A percentile compares a stretch with the other conserved stretches of the same genome.
These are phyloP conservation scores for Rhegmatorhina hoffmannsi DNA, from an alignment of 2,113 vertebrate genomes.

Conservation along the genomic window DNA sequence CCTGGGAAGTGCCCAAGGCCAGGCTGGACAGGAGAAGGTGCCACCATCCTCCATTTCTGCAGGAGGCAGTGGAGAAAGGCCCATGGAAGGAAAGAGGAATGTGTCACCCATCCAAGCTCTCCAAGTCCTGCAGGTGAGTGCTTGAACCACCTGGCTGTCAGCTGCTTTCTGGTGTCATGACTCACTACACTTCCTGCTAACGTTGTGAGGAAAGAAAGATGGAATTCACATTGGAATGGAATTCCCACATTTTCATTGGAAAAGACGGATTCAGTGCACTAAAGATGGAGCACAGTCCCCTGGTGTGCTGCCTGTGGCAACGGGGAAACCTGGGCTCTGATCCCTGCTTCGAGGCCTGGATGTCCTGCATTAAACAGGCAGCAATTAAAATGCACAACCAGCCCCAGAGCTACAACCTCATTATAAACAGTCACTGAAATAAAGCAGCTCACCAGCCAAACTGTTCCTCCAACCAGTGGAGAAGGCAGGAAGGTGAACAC, in stretches of 20 bases:
- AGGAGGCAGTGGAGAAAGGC: not conserved
- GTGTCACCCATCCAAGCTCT: not conserved
- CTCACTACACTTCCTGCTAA: not conserved
- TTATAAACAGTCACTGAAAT: not conserved
- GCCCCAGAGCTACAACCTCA: not conserved
- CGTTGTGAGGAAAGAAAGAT: not conserved
- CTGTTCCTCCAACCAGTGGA: not conserved
- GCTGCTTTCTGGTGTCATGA: not conserved
- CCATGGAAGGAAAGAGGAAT: not conserved
- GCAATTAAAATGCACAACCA: not conserved
- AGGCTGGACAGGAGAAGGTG: fast-evolving
- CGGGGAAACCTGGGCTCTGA: not conserved
- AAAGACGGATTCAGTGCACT: not conserved
- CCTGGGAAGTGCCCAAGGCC: not conserved
- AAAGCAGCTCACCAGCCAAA: not conserved
- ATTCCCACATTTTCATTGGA: not conserved
- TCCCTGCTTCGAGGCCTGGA: not conserved
- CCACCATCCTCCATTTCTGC: not conserved
- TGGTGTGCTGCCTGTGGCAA: not conserved
- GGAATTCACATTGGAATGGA: not conserved
- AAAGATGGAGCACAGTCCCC: not conserved
- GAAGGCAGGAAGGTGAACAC: not conserved
- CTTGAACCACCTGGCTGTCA: not conserved
- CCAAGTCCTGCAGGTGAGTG: not conserved
- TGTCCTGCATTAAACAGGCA: not conserved